phyloP scores from a whole-genome alignment of 1,140 invertebrate genomes.

The Teleopsis dalmanni region DNA sequence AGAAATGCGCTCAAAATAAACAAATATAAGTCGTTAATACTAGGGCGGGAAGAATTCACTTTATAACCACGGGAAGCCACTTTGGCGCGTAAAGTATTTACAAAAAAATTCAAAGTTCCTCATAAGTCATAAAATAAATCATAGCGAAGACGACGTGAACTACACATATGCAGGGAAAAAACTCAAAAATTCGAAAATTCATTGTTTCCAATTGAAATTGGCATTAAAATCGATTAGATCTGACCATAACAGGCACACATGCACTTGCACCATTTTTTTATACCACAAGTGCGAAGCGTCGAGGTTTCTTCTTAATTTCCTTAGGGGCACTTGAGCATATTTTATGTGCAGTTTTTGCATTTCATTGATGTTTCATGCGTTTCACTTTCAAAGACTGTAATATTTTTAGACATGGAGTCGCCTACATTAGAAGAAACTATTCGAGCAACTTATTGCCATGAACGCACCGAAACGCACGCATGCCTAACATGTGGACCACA shows the following conservation, averaged over 20 bases:
- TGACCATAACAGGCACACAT: conserved; percentile 3
- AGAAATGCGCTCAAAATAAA: too few species aligned
- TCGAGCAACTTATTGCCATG: neutral
- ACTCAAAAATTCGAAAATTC: conserved; percentile 2
- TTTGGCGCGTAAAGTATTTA: conserved; percentile 9
- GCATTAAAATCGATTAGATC: conserved; percentile 10
- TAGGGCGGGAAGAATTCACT: too few species aligned
- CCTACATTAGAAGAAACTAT: too few species aligned
- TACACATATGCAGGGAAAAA: neutral
- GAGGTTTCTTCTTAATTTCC: conserved; percentile 7
- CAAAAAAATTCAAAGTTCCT: conserved; percentile 20
- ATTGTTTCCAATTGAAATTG: conserved; percentile 8
- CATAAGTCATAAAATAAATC: conserved; percentile 24
- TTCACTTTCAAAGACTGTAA: conserved; percentile 1
- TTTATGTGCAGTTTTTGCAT: conserved; percentile 6
- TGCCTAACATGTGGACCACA: conserved; percentile 37
- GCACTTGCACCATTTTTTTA: neutral
- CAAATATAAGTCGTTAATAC: too few species aligned
- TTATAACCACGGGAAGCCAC: conserved; percentile 3
- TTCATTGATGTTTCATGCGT: conserved; percentile 1
- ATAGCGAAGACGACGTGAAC: neutral
- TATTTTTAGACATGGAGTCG: conserved; percentile 5
- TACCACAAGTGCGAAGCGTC: too few species aligned
- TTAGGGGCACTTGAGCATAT: conserved; percentile 3
- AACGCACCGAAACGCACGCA: neutral